Evolutionary conservation across 2,113 vertebrate genomes (phyloP), one percentile per base, ranked within the genome.

Genomic region (Ameiurus melas): DNA sequence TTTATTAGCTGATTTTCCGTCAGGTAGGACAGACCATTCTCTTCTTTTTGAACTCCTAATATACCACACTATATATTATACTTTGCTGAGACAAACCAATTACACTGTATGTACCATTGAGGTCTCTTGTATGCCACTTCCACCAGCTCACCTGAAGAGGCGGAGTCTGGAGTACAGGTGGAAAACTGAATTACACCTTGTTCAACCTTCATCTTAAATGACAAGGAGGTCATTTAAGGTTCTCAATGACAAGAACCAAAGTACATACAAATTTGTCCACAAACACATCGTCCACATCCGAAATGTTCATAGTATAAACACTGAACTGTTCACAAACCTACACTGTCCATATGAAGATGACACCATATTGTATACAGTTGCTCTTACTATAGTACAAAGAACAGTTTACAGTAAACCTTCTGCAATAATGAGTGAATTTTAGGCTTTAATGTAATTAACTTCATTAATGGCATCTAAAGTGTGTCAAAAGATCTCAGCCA

Each of bases 111-210:
- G 43, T 47, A 66, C 60, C 55, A 43, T 53, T 53, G 43, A 27
- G 4, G 5, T 6, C 16, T n/a, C 88, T 90, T 90, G 89, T 90
- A 86, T 87, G 89, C 60, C 89, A 27, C 90, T 89, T 90, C 73
- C 22, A 27, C n/a, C 47, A 62, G 58, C 86, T 89, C 90, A 93
- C 93, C 93, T 57, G 13, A 36, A 71, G 71, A 78, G 93, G 92
- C 88, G 92, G 92, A 80, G 47, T 90, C 70, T 30, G 58, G 17
- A 3, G 78, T 51, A 70, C 85, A 81, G 19, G 39, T 78, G 30
- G 16, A 79, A 85, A 71, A 51, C 27, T 3, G 51, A 36, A 58
- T 71, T 77, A 33, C 47, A 60, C 36, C 73, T 43, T 60, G n/a
- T 30, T 66, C 43, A 88, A 78, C 87, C 82, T 84, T 78, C 17